Conservation (phyloP, 1,140 invertebrate genomes). For the Lepidurus arcticus region DNA sequence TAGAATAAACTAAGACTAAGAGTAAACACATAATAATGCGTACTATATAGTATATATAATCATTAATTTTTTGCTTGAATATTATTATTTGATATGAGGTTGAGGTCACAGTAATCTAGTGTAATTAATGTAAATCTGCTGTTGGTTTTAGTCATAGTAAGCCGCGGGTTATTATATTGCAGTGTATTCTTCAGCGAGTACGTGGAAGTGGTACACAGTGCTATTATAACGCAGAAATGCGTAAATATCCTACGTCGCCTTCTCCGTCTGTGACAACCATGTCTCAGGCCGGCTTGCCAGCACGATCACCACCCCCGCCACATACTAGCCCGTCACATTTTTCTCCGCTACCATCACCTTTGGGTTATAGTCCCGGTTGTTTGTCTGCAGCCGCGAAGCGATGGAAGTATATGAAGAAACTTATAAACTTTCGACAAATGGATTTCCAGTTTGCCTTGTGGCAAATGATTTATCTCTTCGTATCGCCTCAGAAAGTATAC, state of each 20-base stretch:
- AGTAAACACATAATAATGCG: too few relatives aligned
- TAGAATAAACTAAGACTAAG: too few relatives aligned
- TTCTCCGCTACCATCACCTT: constrained; percentile 5
- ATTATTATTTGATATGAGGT: too few relatives aligned
- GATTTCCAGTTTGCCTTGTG: constrained; percentile 98
- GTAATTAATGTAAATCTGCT: too few relatives aligned
- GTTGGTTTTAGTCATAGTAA: too few relatives aligned
- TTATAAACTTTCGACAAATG: constrained; percentile 96
- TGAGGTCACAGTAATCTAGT: too few relatives aligned
- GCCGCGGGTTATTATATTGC: too few relatives aligned
- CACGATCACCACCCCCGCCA: neutral
- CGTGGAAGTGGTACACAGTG: too few relatives aligned
- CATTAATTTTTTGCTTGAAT: too few relatives aligned
- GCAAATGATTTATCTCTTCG: constrained; percentile 97
- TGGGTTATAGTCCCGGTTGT: constrained; percentile 56
- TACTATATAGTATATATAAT: too few relatives aligned
- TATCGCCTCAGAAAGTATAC: constrained; percentile 94
- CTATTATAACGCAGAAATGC: constrained; percentile 4
- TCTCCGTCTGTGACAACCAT: constrained; percentile 1
- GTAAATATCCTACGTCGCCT: neutral
- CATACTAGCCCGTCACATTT: neutral
- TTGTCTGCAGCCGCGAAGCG: constrained; percentile 83
- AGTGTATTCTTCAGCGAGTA: too few relatives aligned
- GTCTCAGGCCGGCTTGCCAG: neutral
- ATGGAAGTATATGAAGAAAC: constrained; percentile 82